Conservation (phyloP, 1,140 invertebrate genomes). For the Stegodyphus mimosarum region DNA sequence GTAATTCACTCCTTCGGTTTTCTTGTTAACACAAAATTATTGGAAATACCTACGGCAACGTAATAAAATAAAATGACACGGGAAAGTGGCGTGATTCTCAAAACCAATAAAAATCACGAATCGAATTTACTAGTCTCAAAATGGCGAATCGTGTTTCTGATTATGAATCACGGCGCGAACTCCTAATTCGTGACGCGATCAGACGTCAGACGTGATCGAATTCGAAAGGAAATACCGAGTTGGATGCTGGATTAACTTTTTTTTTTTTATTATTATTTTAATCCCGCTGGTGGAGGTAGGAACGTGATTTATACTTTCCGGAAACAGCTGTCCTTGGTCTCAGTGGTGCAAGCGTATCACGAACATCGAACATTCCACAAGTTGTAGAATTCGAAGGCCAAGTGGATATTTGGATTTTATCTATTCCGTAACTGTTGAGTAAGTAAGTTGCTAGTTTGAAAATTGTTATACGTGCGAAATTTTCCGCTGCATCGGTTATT, state of each 20-base stretch:
- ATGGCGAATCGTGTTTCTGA: background rate
- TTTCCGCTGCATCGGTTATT: too few relatives aligned
- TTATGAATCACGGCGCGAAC: conserved; percentile 7
- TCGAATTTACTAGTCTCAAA: background rate
- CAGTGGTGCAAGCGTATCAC: conserved; percentile 11
- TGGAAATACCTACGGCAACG: too few relatives aligned
- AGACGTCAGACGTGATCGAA: conserved; percentile 17
- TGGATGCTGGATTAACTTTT: too few relatives aligned
- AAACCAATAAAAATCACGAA: too few relatives aligned
- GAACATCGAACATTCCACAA: background rate
- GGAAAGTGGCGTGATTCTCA: too few relatives aligned
- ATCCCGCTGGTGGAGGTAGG: background rate
- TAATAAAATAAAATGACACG: too few relatives aligned
- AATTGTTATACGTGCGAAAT: too few relatives aligned
- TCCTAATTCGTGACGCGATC: conserved; percentile 5
- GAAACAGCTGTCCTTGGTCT: conserved; percentile 25
- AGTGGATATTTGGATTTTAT: background rate
- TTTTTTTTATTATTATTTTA: too few relatives aligned
- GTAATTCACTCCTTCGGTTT: too few relatives aligned
- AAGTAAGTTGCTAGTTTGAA: too few relatives aligned
- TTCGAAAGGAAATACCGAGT: background rate
- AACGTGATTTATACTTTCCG: conserved; percentile 13
- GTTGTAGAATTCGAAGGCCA: conserved; percentile 17
- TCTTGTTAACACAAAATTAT: too few relatives aligned
- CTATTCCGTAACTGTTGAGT: too few relatives aligned